Conservation (phyloP, 2,113 vertebrate species). For the Xyliphius kryptos region DNA sequence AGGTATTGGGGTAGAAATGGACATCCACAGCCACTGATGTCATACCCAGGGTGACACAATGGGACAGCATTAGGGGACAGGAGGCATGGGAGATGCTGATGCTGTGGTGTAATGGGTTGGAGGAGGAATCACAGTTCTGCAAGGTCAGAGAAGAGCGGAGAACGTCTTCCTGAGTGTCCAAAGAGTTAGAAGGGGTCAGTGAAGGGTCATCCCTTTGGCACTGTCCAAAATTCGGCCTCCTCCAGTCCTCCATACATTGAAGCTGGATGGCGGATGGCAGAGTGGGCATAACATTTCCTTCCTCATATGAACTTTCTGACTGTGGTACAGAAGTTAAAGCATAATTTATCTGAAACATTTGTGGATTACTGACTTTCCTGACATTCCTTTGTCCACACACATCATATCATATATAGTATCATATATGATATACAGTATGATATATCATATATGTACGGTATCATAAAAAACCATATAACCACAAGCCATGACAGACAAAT, state of each 20-base stretch:
- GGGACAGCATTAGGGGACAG: slow-evolving; percentile 59
- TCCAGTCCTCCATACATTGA: slow-evolving; percentile 59
- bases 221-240: slow-evolving; percentile 48
- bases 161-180: slow-evolving; percentile 41
- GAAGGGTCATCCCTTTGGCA: slow-evolving; percentile 49
- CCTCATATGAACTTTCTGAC: slow-evolving; percentile 53
- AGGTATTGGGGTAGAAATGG: slow-evolving; percentile 53
- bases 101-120: slow-evolving; percentile 57
- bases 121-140: slow-evolving; percentile 45
- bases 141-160: slow-evolving; percentile 60
- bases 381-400: neutral
- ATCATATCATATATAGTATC: too few species aligned
- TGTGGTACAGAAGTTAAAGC: too few species aligned
- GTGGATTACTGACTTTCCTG: too few species aligned
- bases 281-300: slow-evolving; percentile 48
- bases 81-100: slow-evolving; percentile 57
- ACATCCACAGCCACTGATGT: slow-evolving; percentile 66
- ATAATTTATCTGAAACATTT: too few species aligned
- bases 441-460: too few species aligned
- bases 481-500: neutral
- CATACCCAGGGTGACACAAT: slow-evolving; percentile 61
- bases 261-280: slow-evolving; percentile 57
- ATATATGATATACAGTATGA: too few species aligned
- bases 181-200: slow-evolving; percentile 45
- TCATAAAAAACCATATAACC: neutral